A percentile compares a stretch with the other conserved stretches of the same genome.
Conservation (phyloP, 2,888 invertebrate genomes). For the Unio delphinus region DNA sequence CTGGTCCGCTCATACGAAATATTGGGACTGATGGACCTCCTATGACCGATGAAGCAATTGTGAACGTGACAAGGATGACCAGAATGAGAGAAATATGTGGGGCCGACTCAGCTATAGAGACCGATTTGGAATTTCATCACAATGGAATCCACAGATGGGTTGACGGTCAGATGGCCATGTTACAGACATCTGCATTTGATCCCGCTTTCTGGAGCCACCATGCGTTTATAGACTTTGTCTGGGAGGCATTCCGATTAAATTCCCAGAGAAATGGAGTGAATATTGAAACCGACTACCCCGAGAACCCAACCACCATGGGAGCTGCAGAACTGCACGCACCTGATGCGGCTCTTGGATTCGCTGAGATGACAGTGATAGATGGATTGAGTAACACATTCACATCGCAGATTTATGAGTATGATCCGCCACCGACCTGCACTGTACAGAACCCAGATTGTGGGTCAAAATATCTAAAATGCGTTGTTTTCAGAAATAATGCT, state of each 20-base stretch:
- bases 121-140: constrained; percentile 49
- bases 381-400: constrained; percentile 39
- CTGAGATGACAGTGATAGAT: constrained; percentile 38
- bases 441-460: constrained; percentile 36
- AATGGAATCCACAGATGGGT: constrained; percentile 49
- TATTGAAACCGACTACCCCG: constrained; percentile 29
- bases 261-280: constrained; percentile 18
- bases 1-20: constrained; percentile 45
- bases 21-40: constrained; percentile 46
- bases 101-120: constrained; percentile 29
- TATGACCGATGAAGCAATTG: constrained; percentile 33
- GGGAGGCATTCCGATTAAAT: constrained; percentile 49
- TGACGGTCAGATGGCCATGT: constrained; percentile 54
- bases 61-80: constrained; percentile 24
- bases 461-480: constrained; percentile 45
- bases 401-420: constrained; percentile 41
- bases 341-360: constrained; percentile 47
- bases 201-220: constrained; percentile 56
- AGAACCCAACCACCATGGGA: constrained; percentile 30
- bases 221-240: constrained; percentile 50
- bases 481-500: constrained; percentile 9
- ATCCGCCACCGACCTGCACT: constrained; percentile 46
- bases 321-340: constrained; percentile 35
- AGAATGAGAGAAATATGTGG: constrained; percentile 38
- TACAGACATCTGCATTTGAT: constrained; percentile 49